phyloP scores from a whole-genome alignment of 2,888 invertebrate species.

The Macrosoma leucophasiata region DNA sequence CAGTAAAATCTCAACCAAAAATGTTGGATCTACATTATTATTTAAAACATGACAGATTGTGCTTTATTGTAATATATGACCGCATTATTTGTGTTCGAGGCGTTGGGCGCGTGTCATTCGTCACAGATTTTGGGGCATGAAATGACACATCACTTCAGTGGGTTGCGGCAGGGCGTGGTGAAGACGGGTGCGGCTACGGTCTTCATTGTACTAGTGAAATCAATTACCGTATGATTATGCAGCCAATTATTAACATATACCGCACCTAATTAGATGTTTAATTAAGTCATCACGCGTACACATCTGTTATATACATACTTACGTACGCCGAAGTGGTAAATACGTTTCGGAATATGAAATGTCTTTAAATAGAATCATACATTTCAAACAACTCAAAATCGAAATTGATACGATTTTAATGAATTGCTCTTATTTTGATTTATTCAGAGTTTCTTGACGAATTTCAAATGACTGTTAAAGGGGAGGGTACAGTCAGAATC shows the following conservation, averaged over 20 bases:
- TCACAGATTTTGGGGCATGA: constrained; percentile 54
- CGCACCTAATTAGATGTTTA: too few species aligned
- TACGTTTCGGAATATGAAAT: too few species aligned
- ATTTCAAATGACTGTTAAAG: constrained; percentile 38
- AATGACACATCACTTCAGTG: constrained; percentile 53
- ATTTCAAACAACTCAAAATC: neutral
- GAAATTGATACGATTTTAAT: constrained; percentile 25
- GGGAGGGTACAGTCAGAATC: constrained; percentile 38
- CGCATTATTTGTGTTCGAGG: too few species aligned
- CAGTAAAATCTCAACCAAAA: too few species aligned
- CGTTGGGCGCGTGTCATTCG: constrained; percentile 51
- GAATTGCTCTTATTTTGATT: constrained; percentile 23
- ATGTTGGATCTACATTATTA: too few species aligned
- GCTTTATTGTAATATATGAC: too few species aligned
- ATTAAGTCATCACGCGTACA: too few species aligned
- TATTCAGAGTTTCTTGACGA: constrained; percentile 25
- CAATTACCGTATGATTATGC: too few species aligned
- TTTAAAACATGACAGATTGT: too few species aligned
- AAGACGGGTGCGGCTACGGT: constrained; percentile 54
- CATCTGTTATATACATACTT: constrained; percentile 18
- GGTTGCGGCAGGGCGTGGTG: constrained; percentile 46
- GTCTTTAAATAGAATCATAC: too few species aligned
- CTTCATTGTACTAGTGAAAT: constrained; percentile 37
- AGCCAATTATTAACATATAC: too few species aligned
- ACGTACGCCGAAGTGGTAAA: too few species aligned